These are phyloP conservation scores for Phocides pigmalion DNA, from an alignment of 1,140 invertebrate genomes.

Conservation along the genomic window DNA sequence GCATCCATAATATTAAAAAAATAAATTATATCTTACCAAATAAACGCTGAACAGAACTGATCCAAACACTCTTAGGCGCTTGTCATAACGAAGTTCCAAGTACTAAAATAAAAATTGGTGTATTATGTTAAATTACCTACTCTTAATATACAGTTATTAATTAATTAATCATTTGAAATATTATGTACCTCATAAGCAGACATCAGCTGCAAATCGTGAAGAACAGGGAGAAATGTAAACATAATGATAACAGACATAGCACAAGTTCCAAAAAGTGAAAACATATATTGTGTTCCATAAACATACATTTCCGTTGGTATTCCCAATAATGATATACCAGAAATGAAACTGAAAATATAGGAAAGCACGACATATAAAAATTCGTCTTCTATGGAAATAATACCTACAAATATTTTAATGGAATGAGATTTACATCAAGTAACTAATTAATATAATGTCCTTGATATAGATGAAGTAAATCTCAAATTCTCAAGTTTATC, in stretches of 20 bases:
- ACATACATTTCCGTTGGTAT: constrained; percentile 94
- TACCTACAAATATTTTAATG: no score
- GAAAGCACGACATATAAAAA: no score
- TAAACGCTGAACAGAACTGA: constrained; percentile 89
- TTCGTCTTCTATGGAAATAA: no score
- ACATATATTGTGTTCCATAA: constrained; percentile 89
- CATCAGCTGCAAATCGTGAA: constrained; percentile 91
- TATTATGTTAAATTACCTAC: no score
- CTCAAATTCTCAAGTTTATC: constrained; percentile 19
- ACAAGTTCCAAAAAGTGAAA: constrained; percentile 85
- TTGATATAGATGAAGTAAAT: no score
- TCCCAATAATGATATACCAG: constrained; percentile 87
- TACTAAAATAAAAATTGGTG: constrained; percentile 88
- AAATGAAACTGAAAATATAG: constrained; percentile 84
- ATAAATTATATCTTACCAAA: constrained; percentile 85
- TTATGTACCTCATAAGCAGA: constrained; percentile 91
- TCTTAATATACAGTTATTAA: constrained; percentile 6
- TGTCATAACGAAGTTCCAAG: constrained; percentile 90
- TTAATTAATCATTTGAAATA: constrained; percentile 10
- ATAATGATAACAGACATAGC: constrained; percentile 87
- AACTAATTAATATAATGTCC: constrained; percentile 1
- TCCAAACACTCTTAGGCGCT: constrained; percentile 88
- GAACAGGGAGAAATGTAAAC: constrained; percentile 91
- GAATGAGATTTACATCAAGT: no score
- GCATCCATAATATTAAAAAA: neutral